These are phyloP conservation scores for Schizothorax lantsangensis DNA, from an alignment of 2,797 vertebrate species.

Conservation along the genomic window DNA sequence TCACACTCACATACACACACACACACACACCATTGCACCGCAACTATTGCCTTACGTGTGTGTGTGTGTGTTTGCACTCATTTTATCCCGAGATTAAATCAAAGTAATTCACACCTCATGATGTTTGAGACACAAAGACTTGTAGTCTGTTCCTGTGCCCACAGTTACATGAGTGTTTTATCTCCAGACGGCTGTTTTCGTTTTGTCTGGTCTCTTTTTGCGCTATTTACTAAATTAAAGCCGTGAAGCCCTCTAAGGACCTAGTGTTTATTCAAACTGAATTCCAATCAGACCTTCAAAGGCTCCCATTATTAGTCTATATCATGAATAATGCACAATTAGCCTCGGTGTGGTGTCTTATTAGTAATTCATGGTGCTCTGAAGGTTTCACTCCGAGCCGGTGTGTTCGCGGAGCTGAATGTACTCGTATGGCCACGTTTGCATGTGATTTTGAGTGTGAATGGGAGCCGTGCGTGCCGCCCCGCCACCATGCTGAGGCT, in stretches of 20 bases:
- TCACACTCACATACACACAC: conserved; percentile 16
- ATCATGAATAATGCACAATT: conserved; percentile 75
- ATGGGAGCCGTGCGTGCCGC: conserved; percentile 60
- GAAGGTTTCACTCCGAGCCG: conserved; percentile 74
- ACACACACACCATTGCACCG: conserved; percentile 30
- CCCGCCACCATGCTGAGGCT: conserved; percentile 69
- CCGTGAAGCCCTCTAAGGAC: conserved; percentile 11
- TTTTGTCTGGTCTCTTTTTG: conserved; percentile 42
- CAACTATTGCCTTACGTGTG: background rate
- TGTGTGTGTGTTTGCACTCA: background rate
- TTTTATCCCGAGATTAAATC: conserved; percentile 35
- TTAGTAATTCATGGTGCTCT: conserved; percentile 82
- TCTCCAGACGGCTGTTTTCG: conserved; percentile 38
- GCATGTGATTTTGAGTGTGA: conserved; percentile 63
- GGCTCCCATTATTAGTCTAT: conserved; percentile 65
- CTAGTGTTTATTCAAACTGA: conserved; percentile 54
- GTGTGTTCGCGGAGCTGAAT: conserved; percentile 45
- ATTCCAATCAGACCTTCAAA: conserved; percentile 61
- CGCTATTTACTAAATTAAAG: conserved; percentile 53
- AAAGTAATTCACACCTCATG: conserved; percentile 46
- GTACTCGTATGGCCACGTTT: conserved; percentile 21
- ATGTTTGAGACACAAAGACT: conserved; percentile 47
- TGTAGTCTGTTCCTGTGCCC: conserved; percentile 20
- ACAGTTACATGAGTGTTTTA: conserved; percentile 20
- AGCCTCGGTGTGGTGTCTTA: conserved; percentile 77